Evolutionary conservation across 2,113 vertebrate genomes (phyloP).

Genomic region (Petaurus breviceps): DNA sequence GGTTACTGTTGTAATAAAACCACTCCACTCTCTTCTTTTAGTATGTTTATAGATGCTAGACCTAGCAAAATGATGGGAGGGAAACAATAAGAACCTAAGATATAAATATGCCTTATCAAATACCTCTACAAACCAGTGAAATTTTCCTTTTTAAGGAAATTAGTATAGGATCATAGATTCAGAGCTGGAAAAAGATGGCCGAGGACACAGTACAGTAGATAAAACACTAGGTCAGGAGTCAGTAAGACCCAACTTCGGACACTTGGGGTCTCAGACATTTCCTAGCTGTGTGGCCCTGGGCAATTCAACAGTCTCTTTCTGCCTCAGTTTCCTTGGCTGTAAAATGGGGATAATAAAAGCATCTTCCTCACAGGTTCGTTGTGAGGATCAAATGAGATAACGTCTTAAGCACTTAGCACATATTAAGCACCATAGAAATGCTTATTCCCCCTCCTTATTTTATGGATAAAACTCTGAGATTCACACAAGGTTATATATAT

Average conservation of each 20-base stretch:
- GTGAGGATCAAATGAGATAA: neutral
- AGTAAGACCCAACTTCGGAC: too few species aligned
- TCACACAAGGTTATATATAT: conserved; percentile 12
- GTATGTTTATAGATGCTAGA: conserved; percentile 55
- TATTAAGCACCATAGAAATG: neutral
- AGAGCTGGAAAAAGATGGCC: neutral
- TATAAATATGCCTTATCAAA: conserved; percentile 48
- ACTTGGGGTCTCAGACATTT: neutral
- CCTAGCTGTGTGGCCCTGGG: neutral
- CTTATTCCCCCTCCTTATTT: neutral
- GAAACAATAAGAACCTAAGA: conserved; percentile 24
- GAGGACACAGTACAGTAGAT: neutral
- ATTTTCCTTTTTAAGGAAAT: conserved; percentile 50
- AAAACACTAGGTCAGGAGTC: too few species aligned
- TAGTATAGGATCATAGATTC: neutral
- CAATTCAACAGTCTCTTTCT: neutral
- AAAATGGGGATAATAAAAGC: neutral
- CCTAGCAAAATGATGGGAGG: conserved; percentile 25
- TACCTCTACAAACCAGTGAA: neutral
- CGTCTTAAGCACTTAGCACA: neutral
- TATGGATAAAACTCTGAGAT: neutral
- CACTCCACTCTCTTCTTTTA: conserved; percentile 41
- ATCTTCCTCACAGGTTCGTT: neutral
- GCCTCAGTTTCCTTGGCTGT: neutral
- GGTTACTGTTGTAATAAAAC: conserved; percentile 45